phyloP scores from a whole-genome alignment of 2,888 invertebrate genomes.

The Allygus modestus region DNA sequence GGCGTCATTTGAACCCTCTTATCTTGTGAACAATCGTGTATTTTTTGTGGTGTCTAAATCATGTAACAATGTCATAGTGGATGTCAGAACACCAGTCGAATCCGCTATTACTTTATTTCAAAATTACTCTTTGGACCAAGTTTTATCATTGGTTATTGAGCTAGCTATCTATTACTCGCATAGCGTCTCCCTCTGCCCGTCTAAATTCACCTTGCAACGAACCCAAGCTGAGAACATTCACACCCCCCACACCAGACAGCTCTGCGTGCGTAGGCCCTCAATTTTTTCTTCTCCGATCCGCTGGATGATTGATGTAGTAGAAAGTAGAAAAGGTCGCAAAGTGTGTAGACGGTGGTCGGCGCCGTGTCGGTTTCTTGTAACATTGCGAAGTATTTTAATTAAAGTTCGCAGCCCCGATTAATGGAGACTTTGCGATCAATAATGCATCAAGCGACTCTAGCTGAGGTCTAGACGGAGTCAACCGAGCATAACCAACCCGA shows the following conservation, averaged over 20 bases:
- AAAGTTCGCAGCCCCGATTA: slow-evolving; percentile 56
- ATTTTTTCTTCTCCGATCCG: background rate
- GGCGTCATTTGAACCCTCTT: too few species aligned
- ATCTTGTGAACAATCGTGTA: too few species aligned
- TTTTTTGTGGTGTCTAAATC: too few species aligned
- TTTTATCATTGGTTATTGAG: too few species aligned
- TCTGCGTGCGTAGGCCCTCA: background rate
- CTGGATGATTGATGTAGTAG: slow-evolving; percentile 8
- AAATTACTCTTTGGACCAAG: too few species aligned
- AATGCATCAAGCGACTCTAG: slow-evolving; percentile 49
- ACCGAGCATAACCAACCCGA: slow-evolving; percentile 44
- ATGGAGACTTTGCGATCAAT: slow-evolving; percentile 49
- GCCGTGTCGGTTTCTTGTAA: slow-evolving; percentile 48
- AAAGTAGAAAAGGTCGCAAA: slow-evolving; percentile 34
- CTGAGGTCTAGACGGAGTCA: slow-evolving; percentile 21
- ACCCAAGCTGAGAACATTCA: too few species aligned
- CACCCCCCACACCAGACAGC: background rate
- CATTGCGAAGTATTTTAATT: slow-evolving; percentile 55
- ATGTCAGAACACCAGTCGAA: too few species aligned
- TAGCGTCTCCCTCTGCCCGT: too few species aligned
- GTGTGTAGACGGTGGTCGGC: slow-evolving; percentile 30
- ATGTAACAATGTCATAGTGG: too few species aligned
- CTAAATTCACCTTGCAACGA: too few species aligned
- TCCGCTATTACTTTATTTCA: too few species aligned
- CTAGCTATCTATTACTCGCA: too few species aligned